phyloP scores from a whole-genome alignment of 2,888 invertebrate genomes.

The Thereva unica region DNA sequence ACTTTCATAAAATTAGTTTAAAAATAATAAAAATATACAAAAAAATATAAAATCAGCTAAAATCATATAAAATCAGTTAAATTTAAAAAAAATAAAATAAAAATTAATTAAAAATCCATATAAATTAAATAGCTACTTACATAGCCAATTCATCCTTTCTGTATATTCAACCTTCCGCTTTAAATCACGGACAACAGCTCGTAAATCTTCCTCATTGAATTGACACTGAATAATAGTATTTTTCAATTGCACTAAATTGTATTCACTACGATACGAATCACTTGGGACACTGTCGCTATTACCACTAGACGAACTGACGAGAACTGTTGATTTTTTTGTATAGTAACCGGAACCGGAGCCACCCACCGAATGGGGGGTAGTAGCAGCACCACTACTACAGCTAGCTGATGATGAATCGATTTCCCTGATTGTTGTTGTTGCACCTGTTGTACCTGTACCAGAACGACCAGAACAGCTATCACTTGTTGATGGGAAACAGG shows the following conservation, averaged over 20 bases:
- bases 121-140: slow-evolving; percentile 49
- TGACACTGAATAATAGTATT: slow-evolving; percentile 58
- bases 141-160: slow-evolving; percentile 59
- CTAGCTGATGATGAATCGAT: slow-evolving; percentile 46
- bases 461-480: slow-evolving; percentile 40
- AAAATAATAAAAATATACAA: too few species aligned
- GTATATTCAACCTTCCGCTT: slow-evolving; percentile 58
- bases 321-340: slow-evolving; percentile 2
- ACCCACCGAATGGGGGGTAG: too few species aligned
- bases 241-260: slow-evolving; percentile 56
- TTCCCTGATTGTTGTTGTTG: slow-evolving; percentile 55
- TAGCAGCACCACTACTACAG: too few species aligned
- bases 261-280: slow-evolving; percentile 48
- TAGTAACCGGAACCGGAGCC: slow-evolving; percentile 21
- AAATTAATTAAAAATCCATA: too few species aligned
- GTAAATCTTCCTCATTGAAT: slow-evolving; percentile 57
- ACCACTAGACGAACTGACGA: slow-evolving; percentile 2
- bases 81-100: too few species aligned
- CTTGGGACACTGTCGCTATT: slow-evolving; percentile 7
- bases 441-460: slow-evolving; percentile 41
- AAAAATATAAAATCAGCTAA: too few species aligned
- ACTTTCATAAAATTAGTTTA: too few species aligned
- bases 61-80: too few species aligned
- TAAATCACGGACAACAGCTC: slow-evolving; percentile 56
- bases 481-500: slow-evolving; percentile 14